phyloP scores from a whole-genome alignment of 1,140 invertebrate species.

The Diachasma alloeum region DNA sequence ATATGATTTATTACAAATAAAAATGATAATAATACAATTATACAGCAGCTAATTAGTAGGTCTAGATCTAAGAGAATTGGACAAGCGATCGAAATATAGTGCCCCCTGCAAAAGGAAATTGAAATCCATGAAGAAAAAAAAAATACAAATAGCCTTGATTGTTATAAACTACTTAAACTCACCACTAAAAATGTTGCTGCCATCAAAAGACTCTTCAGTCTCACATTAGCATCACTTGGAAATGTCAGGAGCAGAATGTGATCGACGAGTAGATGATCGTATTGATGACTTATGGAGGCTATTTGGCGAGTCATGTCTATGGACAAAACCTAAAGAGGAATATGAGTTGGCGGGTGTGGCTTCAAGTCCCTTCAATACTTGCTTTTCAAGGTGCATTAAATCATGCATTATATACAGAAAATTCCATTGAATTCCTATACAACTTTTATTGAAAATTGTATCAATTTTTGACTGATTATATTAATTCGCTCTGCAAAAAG shows the following conservation, averaged over 20 bases:
- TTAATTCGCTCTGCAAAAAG: too few relatives aligned
- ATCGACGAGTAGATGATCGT: conserved; percentile 44
- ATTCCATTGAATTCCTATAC: too few relatives aligned
- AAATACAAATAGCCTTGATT: not conserved
- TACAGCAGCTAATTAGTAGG: not conserved
- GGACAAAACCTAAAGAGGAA: conserved; percentile 42
- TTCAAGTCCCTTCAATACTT: too few relatives aligned
- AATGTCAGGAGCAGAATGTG: conserved; percentile 48
- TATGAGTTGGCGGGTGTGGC: not conserved
- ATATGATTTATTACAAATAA: too few relatives aligned
- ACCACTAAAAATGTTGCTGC: conserved; percentile 51
- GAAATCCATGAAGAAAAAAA: too few relatives aligned
- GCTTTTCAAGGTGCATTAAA: too few relatives aligned
- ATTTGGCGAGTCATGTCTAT: conserved; percentile 45
- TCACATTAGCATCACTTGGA: conserved; percentile 41
- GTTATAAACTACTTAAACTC: not conserved
- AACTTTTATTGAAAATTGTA: too few relatives aligned
- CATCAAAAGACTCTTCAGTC: conserved; percentile 50
- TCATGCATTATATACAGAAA: too few relatives aligned
- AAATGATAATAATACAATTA: too few relatives aligned
- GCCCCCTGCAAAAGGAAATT: conserved; percentile 24
- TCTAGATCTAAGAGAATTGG: conserved; percentile 8
- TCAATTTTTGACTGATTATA: too few relatives aligned
- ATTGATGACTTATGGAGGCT: conserved; percentile 50
- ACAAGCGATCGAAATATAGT: conserved; percentile 28